Evolutionary conservation across 2,888 invertebrate genomes (phyloP).

Genomic region (Stenolophus ochropezus): DNA sequence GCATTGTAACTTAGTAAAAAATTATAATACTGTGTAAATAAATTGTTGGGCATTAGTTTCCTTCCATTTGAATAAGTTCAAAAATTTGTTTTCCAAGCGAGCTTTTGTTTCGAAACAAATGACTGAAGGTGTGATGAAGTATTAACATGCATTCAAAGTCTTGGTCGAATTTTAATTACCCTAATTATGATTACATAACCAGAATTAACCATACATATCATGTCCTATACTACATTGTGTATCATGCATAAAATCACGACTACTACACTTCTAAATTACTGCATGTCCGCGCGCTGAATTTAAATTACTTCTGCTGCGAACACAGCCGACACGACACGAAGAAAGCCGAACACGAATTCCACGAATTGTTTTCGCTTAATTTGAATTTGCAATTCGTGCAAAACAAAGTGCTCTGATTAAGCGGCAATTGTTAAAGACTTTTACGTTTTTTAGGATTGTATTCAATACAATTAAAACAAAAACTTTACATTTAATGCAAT

Average conservation of each 20-base stretch:
- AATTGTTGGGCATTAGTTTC: no score
- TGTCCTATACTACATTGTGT: background rate
- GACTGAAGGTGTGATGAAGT: background rate
- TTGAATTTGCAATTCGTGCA: background rate
- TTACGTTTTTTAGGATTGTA: background rate
- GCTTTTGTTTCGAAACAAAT: no score
- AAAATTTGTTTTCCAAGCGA: no score
- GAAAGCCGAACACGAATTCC: background rate
- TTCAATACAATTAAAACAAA: background rate
- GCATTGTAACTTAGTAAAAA: no score
- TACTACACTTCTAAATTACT: constrained; percentile 6
- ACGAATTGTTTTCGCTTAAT: background rate
- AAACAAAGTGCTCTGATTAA: background rate
- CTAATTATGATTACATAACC: background rate
- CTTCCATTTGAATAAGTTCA: no score
- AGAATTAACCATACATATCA: background rate
- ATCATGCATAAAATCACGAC: background rate
- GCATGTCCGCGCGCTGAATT: background rate
- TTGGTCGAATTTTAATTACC: background rate
- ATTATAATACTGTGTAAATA: no score
- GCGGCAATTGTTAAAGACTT: background rate
- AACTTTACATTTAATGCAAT: background rate
- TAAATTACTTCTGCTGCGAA: background rate
- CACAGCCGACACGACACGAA: background rate
- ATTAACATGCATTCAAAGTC: background rate